These are phyloP conservation scores for Gadopsis bispinosus DNA, from an alignment of 2,797 vertebrate genomes.

Conservation along the genomic window DNA sequence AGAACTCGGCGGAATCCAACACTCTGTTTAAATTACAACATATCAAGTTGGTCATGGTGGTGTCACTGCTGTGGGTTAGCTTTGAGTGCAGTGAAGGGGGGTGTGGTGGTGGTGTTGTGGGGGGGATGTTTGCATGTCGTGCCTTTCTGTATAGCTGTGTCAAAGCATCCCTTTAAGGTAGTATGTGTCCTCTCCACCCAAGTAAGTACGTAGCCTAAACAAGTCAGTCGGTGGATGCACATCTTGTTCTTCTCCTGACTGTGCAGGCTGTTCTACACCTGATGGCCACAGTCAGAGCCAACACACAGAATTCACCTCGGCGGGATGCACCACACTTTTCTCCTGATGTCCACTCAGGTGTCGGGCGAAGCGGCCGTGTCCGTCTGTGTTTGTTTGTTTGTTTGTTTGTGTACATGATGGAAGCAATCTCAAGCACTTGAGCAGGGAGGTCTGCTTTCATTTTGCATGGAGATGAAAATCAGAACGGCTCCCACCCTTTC, in stretches of 20 bases:
- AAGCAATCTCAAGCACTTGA: conserved; percentile 25
- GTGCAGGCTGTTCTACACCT: not conserved
- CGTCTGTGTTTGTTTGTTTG: conserved; percentile 7
- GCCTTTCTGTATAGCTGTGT: conserved; percentile 24
- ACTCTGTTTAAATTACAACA: not conserved
- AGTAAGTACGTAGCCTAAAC: not conserved
- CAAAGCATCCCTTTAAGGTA: not conserved
- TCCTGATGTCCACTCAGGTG: conserved; percentile 38
- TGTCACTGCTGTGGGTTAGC: not conserved
- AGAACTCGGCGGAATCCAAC: conserved; percentile 4
- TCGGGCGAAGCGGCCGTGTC: not conserved
- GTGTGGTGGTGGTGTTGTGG: not conserved
- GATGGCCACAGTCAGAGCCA: not conserved
- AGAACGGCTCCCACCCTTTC: conserved; percentile 65
- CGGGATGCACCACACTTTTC: not conserved
- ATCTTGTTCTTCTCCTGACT: too few species aligned
- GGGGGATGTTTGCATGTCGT: conserved; percentile 20
- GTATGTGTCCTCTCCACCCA: not conserved
- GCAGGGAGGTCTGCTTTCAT: conserved; percentile 48
- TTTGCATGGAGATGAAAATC: conserved; percentile 51
- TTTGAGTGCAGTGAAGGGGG: not conserved
- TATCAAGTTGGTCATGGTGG: not conserved
- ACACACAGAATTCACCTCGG: not conserved
- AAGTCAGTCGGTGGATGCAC: not conserved
- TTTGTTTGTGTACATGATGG: not conserved